Percentiles rank a stretch among this genome's conserved stretches.
Conservation (phyloP, 2,888 invertebrate species). For the Melieria picta region DNA sequence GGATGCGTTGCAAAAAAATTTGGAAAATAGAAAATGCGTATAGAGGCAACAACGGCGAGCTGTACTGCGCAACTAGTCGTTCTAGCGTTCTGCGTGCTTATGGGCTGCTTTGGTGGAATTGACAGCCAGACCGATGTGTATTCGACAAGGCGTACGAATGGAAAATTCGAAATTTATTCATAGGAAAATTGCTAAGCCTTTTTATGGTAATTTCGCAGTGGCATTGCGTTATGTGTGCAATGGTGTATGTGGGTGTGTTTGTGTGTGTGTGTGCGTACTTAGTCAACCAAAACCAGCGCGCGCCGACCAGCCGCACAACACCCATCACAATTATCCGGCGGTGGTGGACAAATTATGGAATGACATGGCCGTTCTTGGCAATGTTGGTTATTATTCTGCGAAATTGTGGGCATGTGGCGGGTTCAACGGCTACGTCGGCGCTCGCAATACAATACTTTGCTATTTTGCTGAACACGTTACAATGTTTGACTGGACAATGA, state of each 20-base stretch:
- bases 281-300: conserved; percentile 26
- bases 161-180: conserved; percentile 23
- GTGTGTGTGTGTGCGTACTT: background rate
- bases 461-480: too few species aligned
- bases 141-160: background rate
- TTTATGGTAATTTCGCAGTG: conserved; percentile 28
- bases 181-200: conserved; percentile 30
- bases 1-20: background rate
- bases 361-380: too few species aligned
- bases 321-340: too few species aligned
- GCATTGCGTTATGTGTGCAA: background rate
- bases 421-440: too few species aligned
- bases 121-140: background rate
- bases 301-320: too few species aligned
- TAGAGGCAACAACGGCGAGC: background rate
- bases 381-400: too few species aligned
- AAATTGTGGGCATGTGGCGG: too few species aligned
- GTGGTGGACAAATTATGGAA: too few species aligned
- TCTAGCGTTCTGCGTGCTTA: background rate
- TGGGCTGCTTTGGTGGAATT: background rate
- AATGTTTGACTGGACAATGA: too few species aligned
- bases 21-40: too few species aligned
- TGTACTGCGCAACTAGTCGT: background rate
- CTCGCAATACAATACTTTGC: too few species aligned
- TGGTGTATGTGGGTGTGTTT: background rate